Conservation (phyloP, 2,888 invertebrate genomes). For the Rotaria socialis region DNA sequence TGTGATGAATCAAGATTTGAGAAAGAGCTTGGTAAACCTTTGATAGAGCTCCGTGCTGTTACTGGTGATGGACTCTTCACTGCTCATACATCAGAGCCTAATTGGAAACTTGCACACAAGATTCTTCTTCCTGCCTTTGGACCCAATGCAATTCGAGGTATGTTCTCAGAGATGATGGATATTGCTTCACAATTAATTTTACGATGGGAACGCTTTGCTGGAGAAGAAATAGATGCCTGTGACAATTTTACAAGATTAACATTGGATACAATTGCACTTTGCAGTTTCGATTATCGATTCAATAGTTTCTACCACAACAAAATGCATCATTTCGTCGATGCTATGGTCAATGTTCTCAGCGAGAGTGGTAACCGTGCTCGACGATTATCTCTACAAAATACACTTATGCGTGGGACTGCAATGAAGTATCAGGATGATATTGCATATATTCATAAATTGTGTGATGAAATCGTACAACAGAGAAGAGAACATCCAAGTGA, state of each 20-base stretch:
- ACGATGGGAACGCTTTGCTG: neutral
- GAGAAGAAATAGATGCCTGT: neutral
- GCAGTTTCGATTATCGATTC: neutral
- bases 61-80: neutral
- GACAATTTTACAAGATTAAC: neutral
- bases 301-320: neutral
- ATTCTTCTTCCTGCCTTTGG: neutral
- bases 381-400: neutral
- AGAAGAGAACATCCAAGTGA: neutral
- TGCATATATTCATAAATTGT: neutral
- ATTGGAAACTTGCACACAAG: constrained; percentile 20
- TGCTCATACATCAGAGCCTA: neutral
- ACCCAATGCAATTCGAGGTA: neutral
- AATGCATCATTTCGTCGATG: neutral
- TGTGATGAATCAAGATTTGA: neutral
- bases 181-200: neutral
- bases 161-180: neutral
- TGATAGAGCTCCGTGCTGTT: neutral
- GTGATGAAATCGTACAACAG: neutral
- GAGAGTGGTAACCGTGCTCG: neutral
- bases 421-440: neutral
- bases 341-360: neutral
- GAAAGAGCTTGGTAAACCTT: neutral
- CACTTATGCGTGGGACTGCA: neutral
- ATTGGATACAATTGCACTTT: neutral